Conservation (phyloP, 2,888 invertebrate genomes). For the Nephrotoma flavescens region DNA sequence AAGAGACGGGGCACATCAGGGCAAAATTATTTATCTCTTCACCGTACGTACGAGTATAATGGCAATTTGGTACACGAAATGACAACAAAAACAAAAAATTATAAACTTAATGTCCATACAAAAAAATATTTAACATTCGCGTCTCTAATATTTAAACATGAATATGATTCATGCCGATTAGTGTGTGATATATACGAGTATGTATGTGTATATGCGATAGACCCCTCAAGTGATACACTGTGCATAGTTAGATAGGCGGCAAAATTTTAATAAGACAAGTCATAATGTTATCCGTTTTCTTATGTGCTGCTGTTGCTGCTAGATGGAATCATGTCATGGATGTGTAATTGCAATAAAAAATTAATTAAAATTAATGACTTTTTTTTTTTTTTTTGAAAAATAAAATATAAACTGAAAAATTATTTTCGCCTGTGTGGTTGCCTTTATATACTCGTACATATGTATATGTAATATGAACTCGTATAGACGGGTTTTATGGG, state of each 20-base stretch:
- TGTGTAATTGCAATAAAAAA: background rate
- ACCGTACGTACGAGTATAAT: background rate
- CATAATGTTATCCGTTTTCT: background rate
- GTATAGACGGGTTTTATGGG: background rate
- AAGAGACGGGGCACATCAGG: background rate
- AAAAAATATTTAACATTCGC: background rate
- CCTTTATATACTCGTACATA: background rate
- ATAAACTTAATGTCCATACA: background rate
- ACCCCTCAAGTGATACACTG: background rate
- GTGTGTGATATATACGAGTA: too few species aligned
- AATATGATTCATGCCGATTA: background rate
- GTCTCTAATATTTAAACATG: background rate
- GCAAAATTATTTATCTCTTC: background rate
- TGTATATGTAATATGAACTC: background rate
- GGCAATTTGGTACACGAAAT: background rate
- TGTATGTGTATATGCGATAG: background rate
- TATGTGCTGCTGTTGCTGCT: background rate
- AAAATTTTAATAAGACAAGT: background rate
- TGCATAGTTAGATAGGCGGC: background rate
- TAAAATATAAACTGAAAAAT: background rate
- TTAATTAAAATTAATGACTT: background rate
- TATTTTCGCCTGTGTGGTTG: background rate
- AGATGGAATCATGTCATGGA: background rate
- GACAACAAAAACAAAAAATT: background rate
- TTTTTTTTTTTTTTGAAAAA: background rate